These are phyloP conservation scores for Argynnis bischoffii DNA, from an alignment of 2,888 invertebrate species.

Conservation along the genomic window DNA sequence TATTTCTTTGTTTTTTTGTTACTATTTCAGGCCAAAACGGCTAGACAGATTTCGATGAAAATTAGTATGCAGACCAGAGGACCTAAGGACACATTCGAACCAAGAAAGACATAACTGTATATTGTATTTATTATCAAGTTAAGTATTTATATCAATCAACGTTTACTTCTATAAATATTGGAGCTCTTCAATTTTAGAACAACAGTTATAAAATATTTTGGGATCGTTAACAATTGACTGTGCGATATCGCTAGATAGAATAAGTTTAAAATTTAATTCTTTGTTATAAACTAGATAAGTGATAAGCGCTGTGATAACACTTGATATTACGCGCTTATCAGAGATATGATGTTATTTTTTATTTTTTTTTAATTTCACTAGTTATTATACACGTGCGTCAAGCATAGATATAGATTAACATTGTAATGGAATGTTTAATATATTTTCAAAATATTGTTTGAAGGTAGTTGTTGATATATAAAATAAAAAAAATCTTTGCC, in stretches of 20 bases:
- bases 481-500: too few relatives aligned
- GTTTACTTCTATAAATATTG: too few relatives aligned
- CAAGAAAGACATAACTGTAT: too few relatives aligned
- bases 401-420: neutral
- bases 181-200: too few relatives aligned
- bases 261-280: constrained; percentile 30
- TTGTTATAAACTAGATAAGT: constrained; percentile 26
- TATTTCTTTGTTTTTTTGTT: too few relatives aligned
- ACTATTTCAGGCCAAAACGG: too few relatives aligned
- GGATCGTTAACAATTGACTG: neutral
- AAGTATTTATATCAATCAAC: neutral
- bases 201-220: too few relatives aligned
- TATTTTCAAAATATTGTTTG: too few relatives aligned
- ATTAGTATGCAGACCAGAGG: too few relatives aligned
- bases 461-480: too few relatives aligned
- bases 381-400: neutral
- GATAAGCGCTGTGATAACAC: constrained; percentile 26
- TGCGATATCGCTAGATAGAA: neutral
- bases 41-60: too few relatives aligned
- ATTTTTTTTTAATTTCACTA: neutral
- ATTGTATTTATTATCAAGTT: neutral
- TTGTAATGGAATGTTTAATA: neutral
- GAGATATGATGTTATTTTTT: constrained; percentile 2
- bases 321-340: constrained; percentile 28
- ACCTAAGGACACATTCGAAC: too few relatives aligned